Evolutionary conservation across 2,113 vertebrate genomes (phyloP), one percentile per base, ranked within the genome.

Genomic region (Dryoscopus gambensis): DNA sequence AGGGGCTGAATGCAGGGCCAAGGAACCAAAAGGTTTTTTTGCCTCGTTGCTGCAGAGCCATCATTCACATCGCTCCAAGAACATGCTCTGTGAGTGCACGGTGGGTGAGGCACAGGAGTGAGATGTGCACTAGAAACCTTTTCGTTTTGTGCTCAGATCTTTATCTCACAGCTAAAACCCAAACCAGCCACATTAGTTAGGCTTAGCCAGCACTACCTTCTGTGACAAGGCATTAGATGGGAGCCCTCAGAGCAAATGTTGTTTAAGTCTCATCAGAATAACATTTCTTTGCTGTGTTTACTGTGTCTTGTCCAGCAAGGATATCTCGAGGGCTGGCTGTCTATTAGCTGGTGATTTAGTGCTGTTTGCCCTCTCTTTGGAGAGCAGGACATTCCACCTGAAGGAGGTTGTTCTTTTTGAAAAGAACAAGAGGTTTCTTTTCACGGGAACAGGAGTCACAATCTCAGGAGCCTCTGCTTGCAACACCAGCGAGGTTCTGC

Each of bases 221-320:
- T 31, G 35, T 56, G 67, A 50, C 47, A 59, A 46, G 37, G 35
- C 63, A 39, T 76, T 84, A 87, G 69, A 62, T 4, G 16, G 59
- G 47, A 91, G 14, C 70, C 31, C 78, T 84, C 82, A 64, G 89
- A 87, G 31, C 39, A 76, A 70, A 73, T 62, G 53, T 39, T 73
- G 40, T 77, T 95, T 69, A 77, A 87, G 57, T 14, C 74, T 70
- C 47, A 91, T 46, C 57, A 93, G 75, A 80, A 21, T 25, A 83
- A 50, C 60, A 63, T 89, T 79, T 69, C 80, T 97, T 93, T 83
- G 74, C 95, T 44, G 25, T 53, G 31, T 94, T 97, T 94, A 91
- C 82, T 92, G 71, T 40, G 63, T 67, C 84, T 53, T 96, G 95
- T 90, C 93, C 94, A 86, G 65, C 80, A 85, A n/a, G 5, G 53